These are phyloP conservation scores for Kradibia gibbosae DNA, from an alignment of 1,140 invertebrate species.

Conservation along the genomic window DNA sequence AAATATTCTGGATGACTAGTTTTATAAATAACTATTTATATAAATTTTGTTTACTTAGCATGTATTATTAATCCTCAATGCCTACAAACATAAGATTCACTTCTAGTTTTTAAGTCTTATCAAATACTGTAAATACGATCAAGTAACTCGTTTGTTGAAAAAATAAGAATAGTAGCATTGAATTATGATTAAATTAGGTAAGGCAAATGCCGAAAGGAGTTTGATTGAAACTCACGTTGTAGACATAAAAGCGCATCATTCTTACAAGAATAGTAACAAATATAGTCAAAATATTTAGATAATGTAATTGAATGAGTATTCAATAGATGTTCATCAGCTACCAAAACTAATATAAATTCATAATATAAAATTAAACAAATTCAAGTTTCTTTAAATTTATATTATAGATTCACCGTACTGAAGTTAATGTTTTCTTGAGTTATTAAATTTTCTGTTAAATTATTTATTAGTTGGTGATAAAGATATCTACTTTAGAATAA, in stretches of 20 bases:
- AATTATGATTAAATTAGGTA: slow-evolving; percentile 53
- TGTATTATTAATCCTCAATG: slow-evolving; percentile 42
- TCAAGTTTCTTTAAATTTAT: too few relatives aligned
- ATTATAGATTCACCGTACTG: too few relatives aligned
- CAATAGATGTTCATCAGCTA: too few relatives aligned
- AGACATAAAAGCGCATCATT: slow-evolving; percentile 34
- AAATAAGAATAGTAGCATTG: slow-evolving; percentile 29
- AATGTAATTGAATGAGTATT: too few relatives aligned
- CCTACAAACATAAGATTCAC: slow-evolving; percentile 28
- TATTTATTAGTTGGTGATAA: too few relatives aligned
- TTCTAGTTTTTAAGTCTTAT: slow-evolving; percentile 24
- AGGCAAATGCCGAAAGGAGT: slow-evolving; percentile 44
- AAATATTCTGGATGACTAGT: neutral
- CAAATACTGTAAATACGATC: slow-evolving; percentile 19
- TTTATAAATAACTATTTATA: neutral
- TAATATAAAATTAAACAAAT: too few relatives aligned
- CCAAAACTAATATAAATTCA: too few relatives aligned
- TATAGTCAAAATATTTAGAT: neutral
- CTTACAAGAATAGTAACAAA: neutral
- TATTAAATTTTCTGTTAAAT: too few relatives aligned
- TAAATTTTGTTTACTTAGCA: slow-evolving; percentile 32
- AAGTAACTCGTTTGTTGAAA: slow-evolving; percentile 37
- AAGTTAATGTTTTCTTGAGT: too few relatives aligned
- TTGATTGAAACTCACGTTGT: neutral
- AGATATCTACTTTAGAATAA: too few relatives aligned